Percentiles rank a stretch among this genome's conserved stretches.
Evolutionary conservation across 2,113 vertebrate genomes (phyloP).

Genomic region (Bombycilla garrulus): DNA sequence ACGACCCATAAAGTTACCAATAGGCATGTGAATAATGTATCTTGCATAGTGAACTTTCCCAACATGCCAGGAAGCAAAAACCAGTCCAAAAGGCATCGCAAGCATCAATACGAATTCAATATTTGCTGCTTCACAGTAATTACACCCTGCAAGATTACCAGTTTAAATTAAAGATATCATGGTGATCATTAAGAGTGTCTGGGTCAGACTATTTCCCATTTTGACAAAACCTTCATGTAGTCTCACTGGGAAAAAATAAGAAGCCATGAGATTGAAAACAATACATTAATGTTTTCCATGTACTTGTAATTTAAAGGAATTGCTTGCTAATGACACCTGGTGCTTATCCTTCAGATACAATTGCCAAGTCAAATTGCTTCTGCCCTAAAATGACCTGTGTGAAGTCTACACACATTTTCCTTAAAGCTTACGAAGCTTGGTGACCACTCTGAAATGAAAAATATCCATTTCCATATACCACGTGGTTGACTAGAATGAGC

Average conservation of each 20-base stretch:
- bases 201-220: background rate
- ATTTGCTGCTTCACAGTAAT: background rate
- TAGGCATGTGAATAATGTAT: background rate
- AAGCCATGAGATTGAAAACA: background rate
- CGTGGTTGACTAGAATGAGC: background rate
- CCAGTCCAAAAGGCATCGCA: background rate
- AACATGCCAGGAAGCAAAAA: background rate
- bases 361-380: background rate
- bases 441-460: background rate
- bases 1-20: background rate
- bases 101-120: background rate
- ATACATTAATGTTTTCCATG: background rate
- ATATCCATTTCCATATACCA: background rate
- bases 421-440: background rate
- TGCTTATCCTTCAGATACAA: background rate
- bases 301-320: background rate
- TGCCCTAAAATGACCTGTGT: background rate
- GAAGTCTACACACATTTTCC: background rate
- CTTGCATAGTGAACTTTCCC: background rate
- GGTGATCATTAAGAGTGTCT: background rate
- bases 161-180: background rate
- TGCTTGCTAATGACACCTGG: background rate
- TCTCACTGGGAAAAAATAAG: background rate
- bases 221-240: background rate
- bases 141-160: background rate